Evolutionary conservation across 2,797 vertebrate genomes (phyloP).

Genomic region (Buphagus erythrorhynchus): DNA sequence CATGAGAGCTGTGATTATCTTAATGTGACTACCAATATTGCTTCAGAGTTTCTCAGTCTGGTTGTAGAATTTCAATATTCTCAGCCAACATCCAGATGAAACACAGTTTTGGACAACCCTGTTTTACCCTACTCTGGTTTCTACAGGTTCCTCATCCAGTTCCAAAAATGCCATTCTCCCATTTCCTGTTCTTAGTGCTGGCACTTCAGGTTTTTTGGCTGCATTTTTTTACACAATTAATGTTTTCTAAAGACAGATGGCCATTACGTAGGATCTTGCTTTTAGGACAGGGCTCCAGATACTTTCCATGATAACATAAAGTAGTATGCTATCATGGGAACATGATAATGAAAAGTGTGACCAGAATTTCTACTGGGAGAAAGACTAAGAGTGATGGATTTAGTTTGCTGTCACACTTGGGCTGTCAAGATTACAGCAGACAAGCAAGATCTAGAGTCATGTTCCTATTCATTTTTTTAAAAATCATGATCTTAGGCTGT

Average conservation of each 20-base stretch:
- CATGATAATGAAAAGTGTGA: not conserved
- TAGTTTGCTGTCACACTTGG: not conserved
- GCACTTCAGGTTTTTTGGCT: too few relatives aligned
- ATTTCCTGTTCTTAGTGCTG: not conserved
- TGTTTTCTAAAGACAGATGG: not conserved
- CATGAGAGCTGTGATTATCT: not conserved
- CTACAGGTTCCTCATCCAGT: not conserved
- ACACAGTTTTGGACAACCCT: not conserved
- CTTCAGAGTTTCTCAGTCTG: not conserved
- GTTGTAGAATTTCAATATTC: not conserved
- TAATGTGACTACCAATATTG: rapidly evolving
- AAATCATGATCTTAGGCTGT: not conserved
- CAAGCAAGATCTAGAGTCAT: not conserved
- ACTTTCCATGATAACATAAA: not conserved
- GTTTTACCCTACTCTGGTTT: not conserved
- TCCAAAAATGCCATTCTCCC: not conserved
- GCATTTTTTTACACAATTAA: not conserved
- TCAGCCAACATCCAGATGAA: not conserved
- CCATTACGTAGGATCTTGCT: rapidly evolving
- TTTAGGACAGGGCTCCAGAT: not conserved
- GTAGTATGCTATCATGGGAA: not conserved
- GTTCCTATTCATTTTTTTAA: not conserved
- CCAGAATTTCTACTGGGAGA: not conserved
- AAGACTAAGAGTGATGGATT: not conserved
- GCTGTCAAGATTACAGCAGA: not conserved